Percentiles rank a stretch among this genome's conserved stretches.
phyloP scores from a whole-genome alignment of 2,888 invertebrate genomes.

The Scaptomyza polygonia region DNA sequence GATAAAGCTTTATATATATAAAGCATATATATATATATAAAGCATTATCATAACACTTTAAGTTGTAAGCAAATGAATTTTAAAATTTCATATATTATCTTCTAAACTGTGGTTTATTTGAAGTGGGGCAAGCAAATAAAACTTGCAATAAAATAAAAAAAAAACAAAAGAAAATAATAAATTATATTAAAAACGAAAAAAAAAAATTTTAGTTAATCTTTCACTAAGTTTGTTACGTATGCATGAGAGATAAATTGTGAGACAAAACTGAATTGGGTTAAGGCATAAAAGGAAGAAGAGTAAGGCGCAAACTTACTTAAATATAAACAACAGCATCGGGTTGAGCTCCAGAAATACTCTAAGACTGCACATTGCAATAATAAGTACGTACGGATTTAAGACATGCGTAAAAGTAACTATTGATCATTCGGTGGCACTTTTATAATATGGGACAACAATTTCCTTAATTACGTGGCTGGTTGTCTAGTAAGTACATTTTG shows the following conservation, averaged over 20 bases:
- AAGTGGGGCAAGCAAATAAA: conserved; percentile 5
- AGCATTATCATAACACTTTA: conserved; percentile 18
- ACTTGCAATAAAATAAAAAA: conserved; percentile 4
- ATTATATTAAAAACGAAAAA: too few relatives aligned
- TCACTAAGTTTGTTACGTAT: conserved; percentile 3
- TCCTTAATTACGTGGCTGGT: background rate
- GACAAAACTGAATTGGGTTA: conserved; percentile 1
- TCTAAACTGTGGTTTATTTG: conserved; percentile 6
- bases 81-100: conserved; percentile 7
- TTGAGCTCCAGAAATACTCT: conserved; percentile 17
- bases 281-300: conserved; percentile 37
- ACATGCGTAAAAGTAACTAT: conserved; percentile 53
- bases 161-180: conserved; percentile 10
- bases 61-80: conserved; percentile 14
- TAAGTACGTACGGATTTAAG: conserved; percentile 31
- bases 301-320: conserved; percentile 9
- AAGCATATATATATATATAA: too few relatives aligned
- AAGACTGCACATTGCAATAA: conserved; percentile 28
- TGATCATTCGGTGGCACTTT: conserved; percentile 20
- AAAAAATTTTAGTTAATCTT: too few relatives aligned
- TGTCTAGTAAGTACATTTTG: too few relatives aligned
- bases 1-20: too few relatives aligned
- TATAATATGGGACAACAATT: too few relatives aligned
- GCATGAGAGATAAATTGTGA: background rate
- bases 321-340: conserved; percentile 18